Base-by-base conservation (phyloP, 1,140 invertebrate genomes). In the Pentalonia nigronervosa region DNA sequence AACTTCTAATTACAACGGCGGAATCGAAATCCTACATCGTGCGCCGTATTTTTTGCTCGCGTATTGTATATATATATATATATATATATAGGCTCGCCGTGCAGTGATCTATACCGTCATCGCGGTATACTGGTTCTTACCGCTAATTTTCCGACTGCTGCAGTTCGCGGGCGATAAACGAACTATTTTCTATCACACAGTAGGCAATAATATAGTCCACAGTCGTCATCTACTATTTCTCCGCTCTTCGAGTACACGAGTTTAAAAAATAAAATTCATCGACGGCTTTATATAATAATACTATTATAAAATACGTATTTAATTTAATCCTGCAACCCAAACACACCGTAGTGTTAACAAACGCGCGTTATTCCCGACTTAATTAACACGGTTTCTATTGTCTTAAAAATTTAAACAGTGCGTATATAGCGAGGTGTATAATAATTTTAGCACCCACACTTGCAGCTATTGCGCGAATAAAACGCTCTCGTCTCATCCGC, bases 331-430 rank as follows among this genome's bases (percentile, higher is more conserved):
- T 4, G 41, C 41, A 17, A 23, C 81, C 20, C 41, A 83, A 83
- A 83, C 21, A 83, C 81, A 76, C 7, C 50, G 47, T 7, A 76
- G 81, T 41, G 41, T 41, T 86, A 41, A 47, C 21, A 87, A 45
- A 87, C 34, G 25, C 23, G 53, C 34, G 25, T 34, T 53, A 53
- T 88, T 48, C 48, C 50, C 47, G 87, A 50, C 47, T 88, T 88
- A 88, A 88, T 88, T 88, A 88, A 50, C n/a, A 88, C 17, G 47
- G 20, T 53, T 88, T 34, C 47, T 48, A 88, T 88, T 88, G n/a
- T 88, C 53, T 88, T 23, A 23, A 34, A n/a, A 50, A 76, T n/a
- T 76, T 76, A 76, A 76, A n/a, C 50, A 23, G 50, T 41, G 41
- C 41, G 1, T 53, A 0, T 48, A 9, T 7, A 53, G 50, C 7